Evolutionary conservation across 2,888 invertebrate genomes (phyloP).

Genomic region (Himalopsyche japonica): DNA sequence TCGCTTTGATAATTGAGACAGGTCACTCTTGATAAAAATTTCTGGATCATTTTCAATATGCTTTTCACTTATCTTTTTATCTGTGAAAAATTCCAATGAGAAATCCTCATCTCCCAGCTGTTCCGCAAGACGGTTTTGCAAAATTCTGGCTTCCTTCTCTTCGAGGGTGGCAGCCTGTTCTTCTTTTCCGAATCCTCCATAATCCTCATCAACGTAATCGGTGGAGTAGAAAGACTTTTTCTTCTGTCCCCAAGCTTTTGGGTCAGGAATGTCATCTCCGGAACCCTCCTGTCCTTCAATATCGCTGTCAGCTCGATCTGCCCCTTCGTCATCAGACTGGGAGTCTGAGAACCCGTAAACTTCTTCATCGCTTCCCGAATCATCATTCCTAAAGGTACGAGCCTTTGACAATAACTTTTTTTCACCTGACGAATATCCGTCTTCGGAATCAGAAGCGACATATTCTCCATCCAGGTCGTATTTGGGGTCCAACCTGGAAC

Average conservation of each 20-base stretch:
- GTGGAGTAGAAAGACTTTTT: slow-evolving; percentile 80
- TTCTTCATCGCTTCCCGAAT: slow-evolving; percentile 65
- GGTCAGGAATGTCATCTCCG: slow-evolving; percentile 74
- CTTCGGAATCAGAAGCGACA: slow-evolving; percentile 71
- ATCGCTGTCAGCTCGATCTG: slow-evolving; percentile 70
- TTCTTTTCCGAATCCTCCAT: slow-evolving; percentile 70
- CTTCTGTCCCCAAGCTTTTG: slow-evolving; percentile 87
- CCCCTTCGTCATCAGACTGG: slow-evolving; percentile 53
- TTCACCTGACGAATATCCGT: slow-evolving; percentile 71
- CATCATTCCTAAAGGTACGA: slow-evolving; percentile 57
- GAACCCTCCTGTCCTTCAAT: slow-evolving; percentile 73
- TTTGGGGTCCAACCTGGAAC: slow-evolving; percentile 51
- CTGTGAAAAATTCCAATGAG: slow-evolving; percentile 61
- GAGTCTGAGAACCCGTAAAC: slow-evolving; percentile 62
- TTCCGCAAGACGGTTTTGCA: slow-evolving; percentile 76
- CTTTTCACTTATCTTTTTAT: slow-evolving; percentile 48
- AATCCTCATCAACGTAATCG: slow-evolving; percentile 88
- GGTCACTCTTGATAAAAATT: slow-evolving; percentile 72
- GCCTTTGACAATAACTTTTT: slow-evolving; percentile 65
- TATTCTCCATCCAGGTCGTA: slow-evolving; percentile 60
- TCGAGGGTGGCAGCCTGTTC: slow-evolving; percentile 77
- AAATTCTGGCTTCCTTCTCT: slow-evolving; percentile 80
- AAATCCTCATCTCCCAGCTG: slow-evolving; percentile 81
- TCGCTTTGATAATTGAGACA: slow-evolving; percentile 72
- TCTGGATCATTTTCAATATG: slow-evolving; percentile 52